phyloP scores from a whole-genome alignment of 2,888 invertebrate genomes.

The Sarcophaga caerulescens region DNA sequence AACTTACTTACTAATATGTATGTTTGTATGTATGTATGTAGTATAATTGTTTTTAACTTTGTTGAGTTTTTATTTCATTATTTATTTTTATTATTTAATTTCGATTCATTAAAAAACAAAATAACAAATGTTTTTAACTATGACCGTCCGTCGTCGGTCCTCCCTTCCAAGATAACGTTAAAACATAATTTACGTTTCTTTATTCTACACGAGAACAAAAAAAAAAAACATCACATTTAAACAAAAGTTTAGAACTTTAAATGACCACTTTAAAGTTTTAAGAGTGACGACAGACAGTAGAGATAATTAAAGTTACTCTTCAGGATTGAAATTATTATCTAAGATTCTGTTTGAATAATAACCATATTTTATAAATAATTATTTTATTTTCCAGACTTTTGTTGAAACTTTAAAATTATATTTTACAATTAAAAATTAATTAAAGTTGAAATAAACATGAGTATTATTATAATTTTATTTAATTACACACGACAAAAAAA shows the following conservation, averaged over 20 bases:
- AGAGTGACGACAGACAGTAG: background rate
- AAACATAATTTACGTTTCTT: background rate
- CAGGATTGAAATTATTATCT: background rate
- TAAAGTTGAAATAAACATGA: background rate
- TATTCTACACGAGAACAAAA: background rate
- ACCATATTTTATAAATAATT: background rate
- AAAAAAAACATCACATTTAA: background rate
- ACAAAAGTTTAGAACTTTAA: background rate
- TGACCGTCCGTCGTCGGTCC: too few species aligned
- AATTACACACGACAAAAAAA: background rate
- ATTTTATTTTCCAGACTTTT: background rate
- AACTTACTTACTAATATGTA: constrained; percentile 9
- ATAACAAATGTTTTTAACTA: background rate
- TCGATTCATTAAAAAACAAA: background rate
- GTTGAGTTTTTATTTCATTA: background rate
- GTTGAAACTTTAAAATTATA: constrained; percentile 11
- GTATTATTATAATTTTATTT: constrained; percentile 60
- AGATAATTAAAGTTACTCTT: background rate
- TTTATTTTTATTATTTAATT: constrained; percentile 1
- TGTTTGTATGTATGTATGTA: background rate
- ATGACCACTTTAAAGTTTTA: background rate
- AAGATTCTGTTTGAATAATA: background rate
- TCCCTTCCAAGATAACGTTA: background rate
- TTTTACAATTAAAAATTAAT: background rate
- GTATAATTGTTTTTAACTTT: background rate